Base-by-base conservation (phyloP, 1,140 invertebrate species). In the Euura lappo region DNA sequence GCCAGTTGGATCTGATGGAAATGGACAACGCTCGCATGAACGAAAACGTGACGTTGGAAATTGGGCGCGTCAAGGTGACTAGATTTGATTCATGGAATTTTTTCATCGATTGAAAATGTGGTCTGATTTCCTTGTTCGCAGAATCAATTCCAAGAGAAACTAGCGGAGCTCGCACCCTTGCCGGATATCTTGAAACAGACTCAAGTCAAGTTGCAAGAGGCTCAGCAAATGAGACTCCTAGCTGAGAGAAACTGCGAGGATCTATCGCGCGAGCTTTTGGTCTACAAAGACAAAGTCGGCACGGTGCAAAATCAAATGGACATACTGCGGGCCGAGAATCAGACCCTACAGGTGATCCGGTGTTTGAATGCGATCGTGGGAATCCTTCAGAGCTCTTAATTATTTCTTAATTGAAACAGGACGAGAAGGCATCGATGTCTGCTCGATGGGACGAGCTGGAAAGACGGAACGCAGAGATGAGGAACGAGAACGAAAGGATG, bases 41-140 rank as follows among this genome's bases (percentile, higher is more conserved):
- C 75, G 93, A 94, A 81, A 93, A 94, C 81, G 92, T 94, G 44
- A 93, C 92, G 75, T 81, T 92, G 7, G 93, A 95, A 85, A 93
- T 94, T 64, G 91, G 92, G 75, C 85, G 91, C 74, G 92, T 94
- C 5, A 94, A 94, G 81, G 92, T 92, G 85, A 84, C 90, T 75
- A 69, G 71, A 76, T 6, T 8, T 11, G 6, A 60, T 3, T 11
- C 0, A 60, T 4, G 10, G 10, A 60, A 4, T 43, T 5, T 6
- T 8, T 42, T 42, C 3, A 68, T 43, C 67, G 44, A 68, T 43
- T 28, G 28, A 28, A 5, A 68, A 8, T 68, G 42, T 68, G 10
- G 10, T 68, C 8, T 5, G 6, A 4, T 72, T 60, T 74, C 46
- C 70, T 70, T 6, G 51, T 6, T n/a, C 72, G 42, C 45, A 88